Conservation (phyloP, 2,888 invertebrate genomes). For the Thereva nobilitata region DNA sequence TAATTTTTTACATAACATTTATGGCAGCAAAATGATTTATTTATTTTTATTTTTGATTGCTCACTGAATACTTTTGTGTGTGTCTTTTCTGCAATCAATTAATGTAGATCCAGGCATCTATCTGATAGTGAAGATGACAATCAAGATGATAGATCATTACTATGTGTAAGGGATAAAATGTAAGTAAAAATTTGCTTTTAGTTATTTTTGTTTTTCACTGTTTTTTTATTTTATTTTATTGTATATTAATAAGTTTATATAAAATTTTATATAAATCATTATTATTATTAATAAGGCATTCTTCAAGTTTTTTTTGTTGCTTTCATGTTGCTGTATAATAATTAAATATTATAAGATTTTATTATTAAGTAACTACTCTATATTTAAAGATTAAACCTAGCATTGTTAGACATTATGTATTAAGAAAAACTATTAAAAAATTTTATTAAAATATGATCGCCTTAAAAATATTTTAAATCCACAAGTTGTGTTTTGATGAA, state of each 20-base stretch:
- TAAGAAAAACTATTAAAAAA: too few relatives aligned
- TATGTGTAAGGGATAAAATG: slow-evolving; percentile 58
- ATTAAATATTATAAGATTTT: too few relatives aligned
- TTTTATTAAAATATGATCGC: too few relatives aligned
- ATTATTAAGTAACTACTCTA: too few relatives aligned
- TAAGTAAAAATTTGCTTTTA: slow-evolving; percentile 44
- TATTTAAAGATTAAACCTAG: too few relatives aligned
- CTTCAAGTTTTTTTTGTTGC: not conserved
- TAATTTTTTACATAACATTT: not conserved
- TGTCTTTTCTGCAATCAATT: slow-evolving; percentile 22
- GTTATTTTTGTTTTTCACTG: not conserved
- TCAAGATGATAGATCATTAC: slow-evolving; percentile 54
- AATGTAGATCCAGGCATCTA: slow-evolving; percentile 52
- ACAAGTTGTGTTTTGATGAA: not conserved
- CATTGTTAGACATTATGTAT: too few relatives aligned
- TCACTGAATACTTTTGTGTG: slow-evolving; percentile 21
- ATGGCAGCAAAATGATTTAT: not conserved
- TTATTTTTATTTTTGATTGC: slow-evolving; percentile 32
- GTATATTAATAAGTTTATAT: not conserved
- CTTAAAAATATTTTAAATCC: too few relatives aligned
- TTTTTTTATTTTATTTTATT: slow-evolving; percentile 16
- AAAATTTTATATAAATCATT: too few relatives aligned
- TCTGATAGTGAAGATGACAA: slow-evolving; percentile 60
- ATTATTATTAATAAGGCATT: too few relatives aligned
- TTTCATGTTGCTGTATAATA: not conserved